Conservation (phyloP, 1,140 invertebrate genomes). For the Pogonomyrmex barbatus region DNA sequence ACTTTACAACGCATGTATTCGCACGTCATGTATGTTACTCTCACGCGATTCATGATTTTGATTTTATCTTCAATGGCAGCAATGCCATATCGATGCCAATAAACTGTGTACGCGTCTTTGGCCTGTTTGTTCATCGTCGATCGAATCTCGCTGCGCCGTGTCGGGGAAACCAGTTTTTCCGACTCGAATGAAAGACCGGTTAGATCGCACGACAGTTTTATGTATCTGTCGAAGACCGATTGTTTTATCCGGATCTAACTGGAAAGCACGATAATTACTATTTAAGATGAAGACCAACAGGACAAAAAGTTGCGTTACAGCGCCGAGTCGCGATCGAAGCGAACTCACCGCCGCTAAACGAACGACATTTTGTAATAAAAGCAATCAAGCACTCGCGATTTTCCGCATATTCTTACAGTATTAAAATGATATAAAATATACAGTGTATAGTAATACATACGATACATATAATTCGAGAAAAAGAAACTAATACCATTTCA, state of each 20-base stretch:
- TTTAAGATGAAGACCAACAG: constrained; percentile 65
- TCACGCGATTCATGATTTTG: constrained; percentile 47
- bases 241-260: constrained; percentile 71
- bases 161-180: constrained; percentile 73
- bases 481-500: not conserved
- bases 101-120: constrained; percentile 62
- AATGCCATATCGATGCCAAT: constrained; percentile 57
- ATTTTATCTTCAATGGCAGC: constrained; percentile 57
- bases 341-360: not conserved
- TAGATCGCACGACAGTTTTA: constrained; percentile 65
- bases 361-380: constrained; percentile 9
- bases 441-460: not conserved
- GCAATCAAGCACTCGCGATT: not conserved
- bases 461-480: not conserved
- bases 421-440: not conserved
- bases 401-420: not conserved
- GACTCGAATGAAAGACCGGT: constrained; percentile 71
- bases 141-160: constrained; percentile 51
- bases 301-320: constrained; percentile 66
- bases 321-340: constrained; percentile 35
- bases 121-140: constrained; percentile 64
- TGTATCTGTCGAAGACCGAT: constrained; percentile 59
- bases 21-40: not conserved
- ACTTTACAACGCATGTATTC: not conserved
- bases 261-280: constrained; percentile 75